A percentile compares a stretch with the other conserved stretches of the same genome.
Evolutionary conservation across 2,113 vertebrate species (phyloP).

Genomic region (Dolichotis patagonum): DNA sequence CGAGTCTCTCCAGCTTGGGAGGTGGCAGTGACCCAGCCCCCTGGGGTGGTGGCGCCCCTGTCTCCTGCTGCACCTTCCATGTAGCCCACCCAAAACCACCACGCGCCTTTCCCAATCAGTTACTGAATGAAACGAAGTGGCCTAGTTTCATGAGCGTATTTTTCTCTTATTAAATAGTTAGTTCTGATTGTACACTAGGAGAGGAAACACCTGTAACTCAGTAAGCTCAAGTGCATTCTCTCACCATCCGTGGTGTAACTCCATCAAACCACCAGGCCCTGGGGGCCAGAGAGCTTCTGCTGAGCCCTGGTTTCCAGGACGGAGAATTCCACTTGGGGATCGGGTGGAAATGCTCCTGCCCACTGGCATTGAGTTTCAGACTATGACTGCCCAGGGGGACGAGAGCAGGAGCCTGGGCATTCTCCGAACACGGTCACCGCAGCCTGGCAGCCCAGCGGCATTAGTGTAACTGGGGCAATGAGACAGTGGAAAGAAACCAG

Average conservation of each 20-base stretch:
- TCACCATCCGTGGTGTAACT: background rate
- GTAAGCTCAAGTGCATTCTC: background rate
- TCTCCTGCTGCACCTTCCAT: background rate
- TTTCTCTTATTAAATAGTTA: background rate
- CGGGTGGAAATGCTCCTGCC: background rate
- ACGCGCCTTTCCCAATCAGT: rapidly evolving
- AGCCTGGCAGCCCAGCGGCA: background rate
- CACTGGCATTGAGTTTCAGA: background rate
- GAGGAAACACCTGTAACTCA: background rate
- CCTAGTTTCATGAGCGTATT: background rate
- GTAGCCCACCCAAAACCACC: rapidly evolving
- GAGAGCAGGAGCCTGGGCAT: background rate
- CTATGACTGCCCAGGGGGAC: background rate
- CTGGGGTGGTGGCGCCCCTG: rapidly evolving
- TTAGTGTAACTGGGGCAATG: background rate
- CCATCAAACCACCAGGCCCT: no score
- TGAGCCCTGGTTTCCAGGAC: background rate
- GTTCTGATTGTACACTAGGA: background rate
- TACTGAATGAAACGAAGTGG: background rate
- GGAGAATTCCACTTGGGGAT: background rate
- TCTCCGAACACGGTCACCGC: rapidly evolving
- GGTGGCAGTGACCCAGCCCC: rapidly evolving
- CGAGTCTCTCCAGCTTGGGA: rapidly evolving
- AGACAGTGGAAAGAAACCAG: background rate
- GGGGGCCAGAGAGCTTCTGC: rapidly evolving